Base-by-base conservation (phyloP, 2,113 vertebrate genomes). In the Apeltes quadracus region DNA sequence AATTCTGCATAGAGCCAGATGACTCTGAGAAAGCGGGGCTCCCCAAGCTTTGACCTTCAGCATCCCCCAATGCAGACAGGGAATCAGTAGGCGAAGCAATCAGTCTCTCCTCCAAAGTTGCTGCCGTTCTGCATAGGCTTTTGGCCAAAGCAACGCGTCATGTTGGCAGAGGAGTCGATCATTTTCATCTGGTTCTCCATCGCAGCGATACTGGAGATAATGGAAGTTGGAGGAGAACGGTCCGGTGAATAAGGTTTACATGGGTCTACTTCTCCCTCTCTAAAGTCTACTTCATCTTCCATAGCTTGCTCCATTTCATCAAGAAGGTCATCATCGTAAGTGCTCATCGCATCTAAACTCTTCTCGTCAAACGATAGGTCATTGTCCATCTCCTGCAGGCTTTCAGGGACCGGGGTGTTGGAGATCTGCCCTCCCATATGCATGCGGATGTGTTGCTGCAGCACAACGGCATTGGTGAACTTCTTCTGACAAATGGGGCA, bases 401-500 rank as follows among this genome's bases (percentile, higher is more conserved):
- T 96, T 70, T 98, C 98, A 0, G 97, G 95, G 76, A 97, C 90
- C 0, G 96, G 97, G 0, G 97, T 98, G 92, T 99, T 98, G 32
- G 98, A 95, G 87, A 99, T 99, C 85, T 99, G 98, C 0, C 98
- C 98, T 0, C 98, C 98, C 98, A 98, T 99, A 86, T 99, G 98
- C 98, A 99, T 99, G 64, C 97, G 98, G 82, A 99, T 98, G 84
- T 99, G 98, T 91, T 99, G 98, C 88, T 99, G 98, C 65, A 99
- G 93, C 65, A 99, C 98, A 58, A 99, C 96, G 0, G 98, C 98
- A 0, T 99, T 99, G 34, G 98, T 99, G 93, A 99, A 99, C 94
- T 98, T 99, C 92, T 98, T 99, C 92, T 99, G 98, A 92, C 98
- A 99, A 87, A 99, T 99, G 65, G 98, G 98, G 88, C 98, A 99